phyloP scores from a whole-genome alignment of 2,113 vertebrate species.

The Cettia cetti region DNA sequence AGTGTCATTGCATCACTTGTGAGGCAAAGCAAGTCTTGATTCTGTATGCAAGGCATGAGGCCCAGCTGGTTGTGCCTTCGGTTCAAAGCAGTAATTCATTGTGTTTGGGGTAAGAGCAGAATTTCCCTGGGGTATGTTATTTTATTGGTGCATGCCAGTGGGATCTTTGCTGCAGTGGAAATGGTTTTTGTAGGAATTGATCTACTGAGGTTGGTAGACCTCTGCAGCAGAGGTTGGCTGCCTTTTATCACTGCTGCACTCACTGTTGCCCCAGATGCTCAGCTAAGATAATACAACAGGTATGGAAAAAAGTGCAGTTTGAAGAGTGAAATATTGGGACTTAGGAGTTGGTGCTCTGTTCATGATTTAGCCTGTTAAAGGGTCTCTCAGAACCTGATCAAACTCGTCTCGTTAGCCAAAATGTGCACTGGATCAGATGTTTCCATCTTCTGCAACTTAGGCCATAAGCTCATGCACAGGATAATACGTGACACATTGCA shows the following conservation, averaged over 20 bases:
- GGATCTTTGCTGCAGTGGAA: background rate
- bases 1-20: background rate
- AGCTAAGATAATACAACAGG: background rate
- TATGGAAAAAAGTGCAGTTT: background rate
- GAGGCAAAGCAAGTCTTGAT: background rate
- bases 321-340: background rate
- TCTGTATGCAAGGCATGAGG: slow-evolving; percentile 20
- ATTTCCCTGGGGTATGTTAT: background rate
- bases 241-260: background rate
- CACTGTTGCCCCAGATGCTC: background rate
- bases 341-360: background rate
- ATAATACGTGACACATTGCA: background rate
- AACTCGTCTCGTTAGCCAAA: accelerated
- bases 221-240: background rate
- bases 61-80: background rate
- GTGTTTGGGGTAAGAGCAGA: background rate
- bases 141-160: background rate
- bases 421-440: background rate
- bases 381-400: background rate
- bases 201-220: background rate
- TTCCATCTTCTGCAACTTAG: background rate
- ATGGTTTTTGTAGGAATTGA: background rate
- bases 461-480: background rate
- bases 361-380: background rate
- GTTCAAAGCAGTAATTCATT: background rate